Evolutionary conservation across 1,140 invertebrate species (phyloP).

Genomic region (Trichonephila inaurata): DNA sequence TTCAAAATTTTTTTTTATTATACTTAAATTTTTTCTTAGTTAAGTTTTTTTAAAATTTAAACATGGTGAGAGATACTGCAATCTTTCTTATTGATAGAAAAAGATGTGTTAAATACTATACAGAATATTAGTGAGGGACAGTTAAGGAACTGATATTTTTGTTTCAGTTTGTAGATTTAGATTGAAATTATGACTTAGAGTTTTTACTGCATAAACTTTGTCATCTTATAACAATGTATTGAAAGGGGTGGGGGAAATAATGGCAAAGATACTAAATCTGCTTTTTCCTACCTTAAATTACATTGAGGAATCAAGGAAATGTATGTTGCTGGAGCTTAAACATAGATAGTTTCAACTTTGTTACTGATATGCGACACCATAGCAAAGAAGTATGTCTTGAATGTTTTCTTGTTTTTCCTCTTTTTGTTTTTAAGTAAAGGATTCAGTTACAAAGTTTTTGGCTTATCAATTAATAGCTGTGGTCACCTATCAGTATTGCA

Average conservation of each 20-base stretch:
- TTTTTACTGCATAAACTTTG: background rate
- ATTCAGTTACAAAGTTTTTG: background rate
- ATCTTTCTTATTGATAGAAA: no score
- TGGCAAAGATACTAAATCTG: background rate
- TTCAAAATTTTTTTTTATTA: no score
- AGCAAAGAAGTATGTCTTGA: background rate
- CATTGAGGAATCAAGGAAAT: background rate
- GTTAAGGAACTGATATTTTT: no score
- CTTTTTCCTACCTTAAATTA: background rate
- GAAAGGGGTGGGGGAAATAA: no score
- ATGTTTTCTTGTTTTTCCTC: background rate
- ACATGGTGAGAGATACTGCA: no score
- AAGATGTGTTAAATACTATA: no score
- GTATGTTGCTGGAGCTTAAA: constrained; percentile 6
- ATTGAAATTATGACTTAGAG: background rate
- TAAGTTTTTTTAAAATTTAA: no score
- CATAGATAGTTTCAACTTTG: background rate
- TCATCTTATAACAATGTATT: no score
- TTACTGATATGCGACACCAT: background rate
- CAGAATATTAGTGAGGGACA: no score
- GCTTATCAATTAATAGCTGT: background rate
- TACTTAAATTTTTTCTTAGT: no score
- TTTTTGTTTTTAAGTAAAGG: background rate
- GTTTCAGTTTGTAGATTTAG: no score
- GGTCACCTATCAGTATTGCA: constrained; percentile 64